Base-by-base conservation (phyloP, 35 echinoderm and acorn worm genomes). In the Lytechinus pictus region DNA sequence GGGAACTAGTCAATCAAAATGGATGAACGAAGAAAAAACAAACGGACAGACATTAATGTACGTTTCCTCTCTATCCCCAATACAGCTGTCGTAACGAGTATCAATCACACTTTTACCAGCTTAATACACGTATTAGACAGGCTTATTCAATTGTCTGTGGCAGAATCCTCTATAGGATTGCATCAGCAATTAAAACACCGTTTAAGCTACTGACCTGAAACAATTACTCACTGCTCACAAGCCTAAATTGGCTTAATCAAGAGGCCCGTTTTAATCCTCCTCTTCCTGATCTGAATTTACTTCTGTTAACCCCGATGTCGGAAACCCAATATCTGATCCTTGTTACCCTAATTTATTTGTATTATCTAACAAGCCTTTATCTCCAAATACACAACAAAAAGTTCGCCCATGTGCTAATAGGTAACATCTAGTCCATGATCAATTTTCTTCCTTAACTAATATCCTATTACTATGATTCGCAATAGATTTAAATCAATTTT, bases 101-200 rank as follows among this genome's bases (percentile, higher is more conserved):
- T 79, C n/a, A 24, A n/a, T 79, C 1, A 24, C 66, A 79, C 19
- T 24, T 79, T 79, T 79, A 79, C 66, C 4, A 79, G 66, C 19
- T 79, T 79, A 79, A 79, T 79, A n/a, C 66, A 79, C n/a, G 66
- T 79, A 79, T 79, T 79, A 79, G 66, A 79, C 66, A 79, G 66
- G 66, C 66, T 79, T n/a, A n/a, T 79, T 79, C n/a, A 79, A 79
- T 79, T 79, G 66, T 79, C 66, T 79, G 66, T 79, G 66, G n/a
- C 66, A 79, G 66, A 16, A 79, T 79, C 66, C 66, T 79, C 6
- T 44, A 44, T 44, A 79, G 66, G 19, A 79, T 79, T 24, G 3
- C 66, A 79, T 79, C 13, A 19, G 7, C 16, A 79, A 79, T 79
- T 79, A 79, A 79, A 79, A 79, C 66, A 79, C 66, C 14, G n/a